phyloP scores from a whole-genome alignment of 2,888 invertebrate species.

The Pristionchus entomophagus region DNA sequence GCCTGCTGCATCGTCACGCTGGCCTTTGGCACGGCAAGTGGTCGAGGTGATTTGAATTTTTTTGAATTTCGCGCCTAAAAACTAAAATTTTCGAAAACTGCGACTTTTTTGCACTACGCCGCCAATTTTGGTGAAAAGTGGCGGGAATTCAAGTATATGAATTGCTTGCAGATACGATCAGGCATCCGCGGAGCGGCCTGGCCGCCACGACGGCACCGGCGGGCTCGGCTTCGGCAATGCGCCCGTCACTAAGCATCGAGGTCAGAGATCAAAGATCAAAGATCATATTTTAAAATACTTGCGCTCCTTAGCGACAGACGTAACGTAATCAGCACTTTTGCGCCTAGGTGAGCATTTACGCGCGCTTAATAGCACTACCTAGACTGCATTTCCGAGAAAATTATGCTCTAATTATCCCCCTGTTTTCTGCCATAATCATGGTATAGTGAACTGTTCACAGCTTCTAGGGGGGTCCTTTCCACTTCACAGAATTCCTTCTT shows the following conservation, averaged over 20 bases:
- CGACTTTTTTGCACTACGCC: neutral
- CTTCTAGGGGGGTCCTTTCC: no score
- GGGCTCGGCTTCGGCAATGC: conserved; percentile 32
- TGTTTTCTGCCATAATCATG: no score
- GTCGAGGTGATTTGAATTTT: neutral
- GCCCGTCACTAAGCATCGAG: conserved; percentile 11
- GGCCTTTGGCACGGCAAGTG: conserved; percentile 46
- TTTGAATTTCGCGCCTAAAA: conserved; percentile 2
- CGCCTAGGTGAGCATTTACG: no score
- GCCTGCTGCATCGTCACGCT: conserved; percentile 45
- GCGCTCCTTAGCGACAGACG: no score
- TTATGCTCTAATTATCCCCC: no score
- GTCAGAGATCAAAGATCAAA: neutral
- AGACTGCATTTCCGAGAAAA: no score
- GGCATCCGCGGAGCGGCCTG: conserved; percentile 27
- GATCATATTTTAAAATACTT: no score
- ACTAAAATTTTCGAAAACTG: neutral
- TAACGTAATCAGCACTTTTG: no score
- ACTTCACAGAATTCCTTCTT: no score
- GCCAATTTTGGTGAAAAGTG: neutral
- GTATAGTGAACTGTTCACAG: no score
- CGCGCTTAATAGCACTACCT: no score
- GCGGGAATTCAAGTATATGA: neutral
- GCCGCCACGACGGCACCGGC: conserved; percentile 4
- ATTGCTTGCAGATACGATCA: conserved; percentile 34